Conservation (phyloP, 2,113 vertebrate genomes). For the Forbesichthys papilliferus region DNA sequence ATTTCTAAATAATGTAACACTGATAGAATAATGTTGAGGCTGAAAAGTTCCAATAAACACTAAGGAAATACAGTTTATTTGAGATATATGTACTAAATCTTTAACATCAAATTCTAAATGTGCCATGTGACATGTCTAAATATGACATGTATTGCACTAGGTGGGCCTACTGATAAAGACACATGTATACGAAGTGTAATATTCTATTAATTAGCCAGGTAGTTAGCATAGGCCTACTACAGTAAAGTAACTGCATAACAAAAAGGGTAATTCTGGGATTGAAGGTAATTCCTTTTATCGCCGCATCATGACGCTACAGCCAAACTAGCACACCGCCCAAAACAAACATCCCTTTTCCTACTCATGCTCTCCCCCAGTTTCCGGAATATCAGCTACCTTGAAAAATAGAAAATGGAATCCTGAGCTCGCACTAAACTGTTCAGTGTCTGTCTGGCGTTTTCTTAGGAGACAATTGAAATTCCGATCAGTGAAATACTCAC, state of each 20-base stretch:
- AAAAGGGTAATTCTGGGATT: neutral
- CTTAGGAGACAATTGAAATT: conserved; percentile 19
- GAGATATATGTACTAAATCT: too few species aligned
- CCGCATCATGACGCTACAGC: conserved; percentile 59
- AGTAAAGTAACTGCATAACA: neutral
- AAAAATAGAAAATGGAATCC: conserved; percentile 79
- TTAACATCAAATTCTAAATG: too few species aligned
- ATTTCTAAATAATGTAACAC: too few species aligned
- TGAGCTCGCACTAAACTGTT: conserved; percentile 55
- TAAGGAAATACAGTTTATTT: too few species aligned
- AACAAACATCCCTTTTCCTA: conserved; percentile 51
- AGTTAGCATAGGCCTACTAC: neutral
- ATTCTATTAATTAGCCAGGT: too few species aligned
- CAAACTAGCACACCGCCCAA: conserved; percentile 18
- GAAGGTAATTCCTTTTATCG: conserved; percentile 10
- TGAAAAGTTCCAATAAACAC: too few species aligned
- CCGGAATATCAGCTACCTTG: conserved; percentile 63
- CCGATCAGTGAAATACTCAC: conserved; percentile 12
- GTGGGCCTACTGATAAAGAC: too few species aligned
- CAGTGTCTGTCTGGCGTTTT: conserved; percentile 29
- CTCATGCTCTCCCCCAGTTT: conserved; percentile 36
- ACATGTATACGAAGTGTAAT: too few species aligned
- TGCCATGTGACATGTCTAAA: too few species aligned
- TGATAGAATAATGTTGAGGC: too few species aligned
- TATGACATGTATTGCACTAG: too few species aligned